Conservation (phyloP, 2,888 invertebrate species). For the Drosophila melanosoma region DNA sequence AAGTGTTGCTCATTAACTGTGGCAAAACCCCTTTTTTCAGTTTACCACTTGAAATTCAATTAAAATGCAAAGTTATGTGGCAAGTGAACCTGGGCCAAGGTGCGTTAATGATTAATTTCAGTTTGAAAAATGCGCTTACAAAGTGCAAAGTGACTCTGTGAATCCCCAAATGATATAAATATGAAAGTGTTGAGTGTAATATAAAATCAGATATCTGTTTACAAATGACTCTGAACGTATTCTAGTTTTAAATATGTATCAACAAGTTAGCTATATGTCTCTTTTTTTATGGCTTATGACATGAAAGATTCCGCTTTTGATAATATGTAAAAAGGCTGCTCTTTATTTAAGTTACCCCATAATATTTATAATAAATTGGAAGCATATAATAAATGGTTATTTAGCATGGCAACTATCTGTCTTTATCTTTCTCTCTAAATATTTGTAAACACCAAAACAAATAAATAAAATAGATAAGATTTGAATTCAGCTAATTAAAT, state of each 20-base stretch:
- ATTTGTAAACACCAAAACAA: not conserved
- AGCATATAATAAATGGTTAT: not conserved
- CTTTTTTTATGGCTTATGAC: not conserved
- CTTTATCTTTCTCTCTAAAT: not conserved
- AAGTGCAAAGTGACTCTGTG: constrained; percentile 25
- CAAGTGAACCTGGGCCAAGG: constrained; percentile 29
- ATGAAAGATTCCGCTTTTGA: not conserved
- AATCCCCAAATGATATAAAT: not conserved
- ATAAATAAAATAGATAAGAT: not conserved
- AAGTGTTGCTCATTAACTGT: constrained; percentile 50
- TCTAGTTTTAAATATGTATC: not conserved
- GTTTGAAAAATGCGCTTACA: constrained; percentile 25
- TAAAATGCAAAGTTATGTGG: constrained; percentile 46
- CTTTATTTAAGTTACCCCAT: not conserved
- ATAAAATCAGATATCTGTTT: not conserved
- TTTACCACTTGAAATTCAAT: constrained; percentile 49
- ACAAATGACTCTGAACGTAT: not conserved
- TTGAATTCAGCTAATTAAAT: too few species aligned
- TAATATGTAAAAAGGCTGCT: not conserved
- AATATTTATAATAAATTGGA: not conserved
- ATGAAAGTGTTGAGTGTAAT: not conserved
- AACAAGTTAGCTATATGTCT: not conserved
- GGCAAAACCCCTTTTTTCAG: constrained; percentile 50
- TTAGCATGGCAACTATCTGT: not conserved
- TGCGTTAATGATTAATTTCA: constrained; percentile 55